Conservation (phyloP, 2,888 invertebrate genomes). For the Mesoligia furuncula region DNA sequence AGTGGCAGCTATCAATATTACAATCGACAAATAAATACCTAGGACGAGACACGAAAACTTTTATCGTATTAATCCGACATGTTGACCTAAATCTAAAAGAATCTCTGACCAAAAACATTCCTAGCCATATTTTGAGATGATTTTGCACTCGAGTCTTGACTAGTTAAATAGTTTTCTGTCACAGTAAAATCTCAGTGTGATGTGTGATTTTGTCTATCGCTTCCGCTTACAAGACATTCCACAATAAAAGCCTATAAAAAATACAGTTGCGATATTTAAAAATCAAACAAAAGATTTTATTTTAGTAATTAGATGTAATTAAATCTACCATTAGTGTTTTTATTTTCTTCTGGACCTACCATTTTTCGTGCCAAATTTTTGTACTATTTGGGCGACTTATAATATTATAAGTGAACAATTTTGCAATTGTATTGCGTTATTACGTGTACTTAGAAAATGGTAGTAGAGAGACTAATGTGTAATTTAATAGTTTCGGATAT, state of each 20-base stretch:
- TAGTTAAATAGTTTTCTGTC: slow-evolving; percentile 1
- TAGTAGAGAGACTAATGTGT: slow-evolving; percentile 13
- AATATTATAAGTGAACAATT: slow-evolving; percentile 10
- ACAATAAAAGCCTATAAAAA: not conserved
- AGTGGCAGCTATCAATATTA: not conserved
- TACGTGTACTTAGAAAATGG: slow-evolving; percentile 15
- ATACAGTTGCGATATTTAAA: slow-evolving; percentile 13
- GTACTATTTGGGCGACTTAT: slow-evolving; percentile 14
- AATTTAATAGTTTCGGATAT: not conserved
- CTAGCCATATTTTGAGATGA: slow-evolving; percentile 22
- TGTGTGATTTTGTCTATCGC: not conserved
- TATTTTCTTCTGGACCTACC: slow-evolving; percentile 22
- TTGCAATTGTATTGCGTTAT: slow-evolving; percentile 9
- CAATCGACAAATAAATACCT: not conserved
- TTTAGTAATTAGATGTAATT: slow-evolving; percentile 2
- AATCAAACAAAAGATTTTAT: slow-evolving; percentile 11
- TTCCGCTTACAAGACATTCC: slow-evolving; percentile 39
- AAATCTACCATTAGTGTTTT: slow-evolving; percentile 9
- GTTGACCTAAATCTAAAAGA: not conserved
- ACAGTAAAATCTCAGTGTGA: not conserved
- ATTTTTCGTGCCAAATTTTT: slow-evolving; percentile 56
- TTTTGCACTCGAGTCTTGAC: slow-evolving; percentile 20
- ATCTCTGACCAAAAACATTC: slow-evolving; percentile 30
- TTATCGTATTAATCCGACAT: not conserved
- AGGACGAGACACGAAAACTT: not conserved